Conservation (phyloP, 2,888 invertebrate genomes). For the Tetragonula carbonaria region DNA sequence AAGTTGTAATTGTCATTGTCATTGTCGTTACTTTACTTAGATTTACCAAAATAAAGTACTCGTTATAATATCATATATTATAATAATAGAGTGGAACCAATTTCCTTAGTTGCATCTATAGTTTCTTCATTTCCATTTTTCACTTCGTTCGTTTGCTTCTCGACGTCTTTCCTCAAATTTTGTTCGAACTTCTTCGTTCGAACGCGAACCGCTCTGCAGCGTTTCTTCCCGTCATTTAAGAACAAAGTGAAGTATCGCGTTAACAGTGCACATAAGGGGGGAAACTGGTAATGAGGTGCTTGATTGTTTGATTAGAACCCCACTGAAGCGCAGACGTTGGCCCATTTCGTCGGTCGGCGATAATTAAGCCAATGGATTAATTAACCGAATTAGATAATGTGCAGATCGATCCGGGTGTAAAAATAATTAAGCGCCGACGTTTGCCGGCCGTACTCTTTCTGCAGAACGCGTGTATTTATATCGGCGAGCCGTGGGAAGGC, state of each 20-base stretch:
- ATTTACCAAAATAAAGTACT: no score
- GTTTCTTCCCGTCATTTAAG: background rate
- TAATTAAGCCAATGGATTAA: conserved; percentile 81
- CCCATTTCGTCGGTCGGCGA: conserved; percentile 56
- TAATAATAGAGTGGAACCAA: no score
- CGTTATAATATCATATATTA: no score
- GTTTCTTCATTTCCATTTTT: no score
- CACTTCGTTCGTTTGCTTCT: no score
- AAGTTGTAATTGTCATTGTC: no score
- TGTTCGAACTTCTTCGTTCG: no score
- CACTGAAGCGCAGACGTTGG: background rate
- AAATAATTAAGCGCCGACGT: conserved; percentile 66
- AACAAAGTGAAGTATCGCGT: background rate
- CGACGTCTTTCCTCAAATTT: no score
- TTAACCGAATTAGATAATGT: conserved; percentile 82
- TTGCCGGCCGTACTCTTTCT: conserved; percentile 1
- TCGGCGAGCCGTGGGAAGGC: conserved; percentile 51
- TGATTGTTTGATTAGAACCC: conserved; percentile 30
- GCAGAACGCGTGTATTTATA: conserved; percentile 54
- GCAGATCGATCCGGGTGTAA: conserved; percentile 72
- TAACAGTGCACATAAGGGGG: background rate
- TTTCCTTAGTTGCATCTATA: no score
- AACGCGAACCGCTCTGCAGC: no score
- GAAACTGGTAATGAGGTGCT: conserved; percentile 17
- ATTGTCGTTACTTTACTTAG: no score